Base-by-base conservation (phyloP, 2,797 vertebrate genomes). In the Carapus acus region DNA sequence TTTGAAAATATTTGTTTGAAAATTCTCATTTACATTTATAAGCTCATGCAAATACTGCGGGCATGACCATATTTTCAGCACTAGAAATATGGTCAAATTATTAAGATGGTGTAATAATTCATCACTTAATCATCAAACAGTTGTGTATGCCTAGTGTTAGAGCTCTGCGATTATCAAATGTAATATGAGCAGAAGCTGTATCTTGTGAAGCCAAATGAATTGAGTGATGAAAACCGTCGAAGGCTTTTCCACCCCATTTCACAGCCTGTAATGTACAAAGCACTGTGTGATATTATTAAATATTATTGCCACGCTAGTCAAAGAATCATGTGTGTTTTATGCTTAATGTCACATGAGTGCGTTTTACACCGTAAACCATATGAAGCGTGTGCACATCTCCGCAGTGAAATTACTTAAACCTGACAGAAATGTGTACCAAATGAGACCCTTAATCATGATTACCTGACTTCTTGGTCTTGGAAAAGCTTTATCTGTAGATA, bases 381-480 rank as follows among this genome's bases (percentile, higher is more conserved):
- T 62, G 76, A 83, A 84, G 77, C 79, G 78, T 78, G 74, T 60
- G 75, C 69, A 74, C 77, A 83, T 85, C 82, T 82, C 74, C 68
- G 65, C 18, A 69, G 76, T 82, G 81, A 81, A 85, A 84, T 85
- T 69, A 79, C 81, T 80, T 75, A 69, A 80, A 83, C 78, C 76
- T 79, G 76, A 84, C 77, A 76, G 73, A 82, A 83, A 82, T 81
- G 71, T 64, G 76, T 68, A 82, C 80, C 64, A 77, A 77, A 72
- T 53, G 67, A 80, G 75, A 82, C 74, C 79, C 79, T 80, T 81
- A 80, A 84, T 84, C 81, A 78, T 74, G 77, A 83, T 84, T 77
- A 82, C 71, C 66, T 54, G 67, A 84, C 82, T 85, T 84, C 79
- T 77, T 78, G 69, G 56, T 67, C 64, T 70, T 79, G 83, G 79